These are phyloP conservation scores for Hiodon tergisus DNA, from an alignment of 2,113 vertebrate genomes.

Conservation along the genomic window DNA sequence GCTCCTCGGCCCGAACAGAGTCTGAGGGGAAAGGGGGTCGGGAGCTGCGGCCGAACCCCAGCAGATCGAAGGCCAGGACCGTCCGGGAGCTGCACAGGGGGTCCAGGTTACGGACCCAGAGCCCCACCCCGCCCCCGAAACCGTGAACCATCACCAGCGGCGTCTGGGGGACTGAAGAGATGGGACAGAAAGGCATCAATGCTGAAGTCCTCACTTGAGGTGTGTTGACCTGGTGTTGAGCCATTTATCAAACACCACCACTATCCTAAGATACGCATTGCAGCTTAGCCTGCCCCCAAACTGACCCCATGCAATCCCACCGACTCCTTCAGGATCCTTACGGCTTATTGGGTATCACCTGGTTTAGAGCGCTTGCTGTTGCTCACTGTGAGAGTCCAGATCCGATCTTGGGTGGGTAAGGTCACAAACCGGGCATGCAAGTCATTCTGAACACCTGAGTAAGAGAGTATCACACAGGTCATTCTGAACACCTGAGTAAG, in stretches of 20 bases:
- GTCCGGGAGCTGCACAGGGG: slow-evolving; percentile 44
- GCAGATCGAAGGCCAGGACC: slow-evolving; percentile 58
- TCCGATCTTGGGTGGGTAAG: slow-evolving; percentile 70
- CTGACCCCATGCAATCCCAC: too few relatives aligned
- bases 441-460: slow-evolving; percentile 74
- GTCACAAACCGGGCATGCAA: slow-evolving; percentile 78
- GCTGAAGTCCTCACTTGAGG: background rate
- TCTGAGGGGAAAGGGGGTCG: slow-evolving; percentile 56
- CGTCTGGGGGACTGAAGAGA: slow-evolving; percentile 31
- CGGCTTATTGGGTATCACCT: slow-evolving; percentile 31
- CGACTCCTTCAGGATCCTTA: too few relatives aligned
- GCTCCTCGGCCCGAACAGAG: slow-evolving; percentile 56
- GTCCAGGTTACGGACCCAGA: slow-evolving; percentile 68
- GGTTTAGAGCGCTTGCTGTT: slow-evolving; percentile 47
- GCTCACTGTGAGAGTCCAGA: slow-evolving; percentile 80
- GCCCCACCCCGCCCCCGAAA: slow-evolving; percentile 64
- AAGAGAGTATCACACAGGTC: background rate
- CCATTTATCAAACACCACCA: too few relatives aligned
- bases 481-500: background rate
- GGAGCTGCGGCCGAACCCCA: slow-evolving; percentile 65
- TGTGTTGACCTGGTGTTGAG: too few relatives aligned
- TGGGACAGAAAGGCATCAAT: background rate
- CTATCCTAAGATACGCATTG: too few relatives aligned
- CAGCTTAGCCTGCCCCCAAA: too few relatives aligned
- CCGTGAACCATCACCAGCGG: slow-evolving; percentile 68